These are phyloP conservation scores for Protomyctophum bolini DNA, from an alignment of 2,113 vertebrate genomes.

Conservation along the genomic window DNA sequence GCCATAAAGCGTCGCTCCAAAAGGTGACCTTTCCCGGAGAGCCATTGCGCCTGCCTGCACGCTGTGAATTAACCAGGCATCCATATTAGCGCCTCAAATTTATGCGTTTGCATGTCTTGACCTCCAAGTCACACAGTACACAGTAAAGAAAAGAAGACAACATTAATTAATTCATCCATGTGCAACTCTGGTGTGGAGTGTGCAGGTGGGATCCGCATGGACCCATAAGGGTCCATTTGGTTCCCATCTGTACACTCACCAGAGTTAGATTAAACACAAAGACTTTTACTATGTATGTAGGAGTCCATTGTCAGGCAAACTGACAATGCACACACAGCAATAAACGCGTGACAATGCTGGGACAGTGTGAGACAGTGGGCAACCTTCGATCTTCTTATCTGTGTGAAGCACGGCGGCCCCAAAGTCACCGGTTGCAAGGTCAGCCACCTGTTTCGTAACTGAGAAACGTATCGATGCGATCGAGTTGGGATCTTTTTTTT, in stretches of 20 bases:
- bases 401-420: constrained; percentile 20
- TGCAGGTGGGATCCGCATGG: constrained; percentile 1
- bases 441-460: constrained; percentile 33
- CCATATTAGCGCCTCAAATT: constrained; percentile 20
- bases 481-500: constrained; percentile 53
- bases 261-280: too few species aligned
- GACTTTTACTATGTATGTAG: too few species aligned
- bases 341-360: constrained; percentile 49
- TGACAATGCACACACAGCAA: constrained; percentile 60
- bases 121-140: constrained; percentile 50
- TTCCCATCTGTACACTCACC: too few species aligned
- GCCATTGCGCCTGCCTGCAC: constrained; percentile 15
- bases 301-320: constrained; percentile 31
- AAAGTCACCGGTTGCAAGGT: constrained; percentile 65
- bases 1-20: too few species aligned
- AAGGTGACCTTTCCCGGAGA: too few species aligned
- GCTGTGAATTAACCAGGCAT: constrained; percentile 52
- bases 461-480: constrained; percentile 58
- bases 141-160: background rate
- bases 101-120: constrained; percentile 42
- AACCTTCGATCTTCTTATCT: constrained; percentile 44
- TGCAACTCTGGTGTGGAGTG: too few species aligned
- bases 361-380: background rate
- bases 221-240: background rate
- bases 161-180: too few species aligned